These are phyloP conservation scores for Zaprionus ghesquierei DNA, from an alignment of 1,140 invertebrate species.

Conservation along the genomic window DNA sequence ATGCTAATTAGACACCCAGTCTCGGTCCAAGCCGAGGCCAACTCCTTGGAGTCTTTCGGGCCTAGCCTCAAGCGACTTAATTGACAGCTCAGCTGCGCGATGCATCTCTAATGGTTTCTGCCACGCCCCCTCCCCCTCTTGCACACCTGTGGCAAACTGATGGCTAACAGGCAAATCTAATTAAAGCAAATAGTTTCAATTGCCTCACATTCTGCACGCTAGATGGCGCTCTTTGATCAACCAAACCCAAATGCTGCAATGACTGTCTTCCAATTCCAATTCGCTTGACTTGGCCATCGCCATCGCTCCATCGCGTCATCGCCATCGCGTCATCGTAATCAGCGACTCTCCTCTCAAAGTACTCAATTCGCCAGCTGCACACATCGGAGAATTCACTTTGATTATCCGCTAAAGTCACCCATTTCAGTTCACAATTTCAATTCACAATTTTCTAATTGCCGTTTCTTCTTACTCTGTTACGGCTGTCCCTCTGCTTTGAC, in stretches of 20 bases:
- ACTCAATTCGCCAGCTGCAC: neutral
- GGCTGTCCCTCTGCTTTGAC: neutral
- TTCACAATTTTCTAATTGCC: neutral
- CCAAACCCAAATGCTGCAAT: slow-evolving; percentile 15
- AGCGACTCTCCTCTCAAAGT: neutral
- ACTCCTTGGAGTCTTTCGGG: slow-evolving; percentile 4
- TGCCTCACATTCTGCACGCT: slow-evolving; percentile 3
- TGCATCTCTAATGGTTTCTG: slow-evolving; percentile 11
- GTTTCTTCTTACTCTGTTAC: neutral
- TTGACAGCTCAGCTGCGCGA: slow-evolving; percentile 34
- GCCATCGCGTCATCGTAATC: neutral
- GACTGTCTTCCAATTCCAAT: neutral
- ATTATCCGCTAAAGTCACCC: neutral
- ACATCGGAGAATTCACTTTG: neutral
- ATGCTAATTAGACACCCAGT: slow-evolving; percentile 38
- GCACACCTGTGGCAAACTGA: slow-evolving; percentile 25
- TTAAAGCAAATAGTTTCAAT: slow-evolving; percentile 41
- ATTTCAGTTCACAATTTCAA: neutral
- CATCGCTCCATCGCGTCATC: neutral
- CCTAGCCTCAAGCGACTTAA: slow-evolving; percentile 23
- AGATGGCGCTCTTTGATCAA: slow-evolving; percentile 40
- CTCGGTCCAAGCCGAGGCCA: neutral
- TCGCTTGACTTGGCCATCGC: neutral
- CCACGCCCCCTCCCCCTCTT: neutral
- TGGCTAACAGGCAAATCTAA: slow-evolving; percentile 51